Base-by-base conservation (phyloP, 2,888 invertebrate species). In the Synanthedon vespiformis region DNA sequence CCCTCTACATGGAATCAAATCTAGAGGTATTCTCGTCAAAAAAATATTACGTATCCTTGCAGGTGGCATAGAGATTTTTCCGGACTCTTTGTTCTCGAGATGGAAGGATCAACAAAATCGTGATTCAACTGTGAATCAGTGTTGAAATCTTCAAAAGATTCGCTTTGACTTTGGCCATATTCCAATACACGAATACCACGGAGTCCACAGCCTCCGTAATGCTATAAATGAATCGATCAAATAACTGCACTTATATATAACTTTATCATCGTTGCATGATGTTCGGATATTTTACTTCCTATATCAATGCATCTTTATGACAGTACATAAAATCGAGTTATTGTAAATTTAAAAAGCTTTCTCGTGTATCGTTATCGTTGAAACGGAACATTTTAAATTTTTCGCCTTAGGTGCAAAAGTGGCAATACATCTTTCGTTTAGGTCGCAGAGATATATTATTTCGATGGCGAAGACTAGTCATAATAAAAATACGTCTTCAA, bases 121-220 rank as follows among this genome's bases (percentile, higher is more conserved):
- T 44, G 44, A 44, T 44, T 44, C 44, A 48, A 48, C 12, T 54
- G 54, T 61, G 58, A 66, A 64, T 65, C 62, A 62, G 58, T 53
- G 51, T 56, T 55, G 63, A 65, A 67, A 66, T 63, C 65, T 62
- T 61, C 58, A 58, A 60, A 62, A 18, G 48, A 48, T 48, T 48
- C 48, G 12, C 16, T 63, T 58, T 53, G 54, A 57, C 57, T 52
- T 59, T 68, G 68, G 70, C 64, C 52, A 22, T 51, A 51, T 16
- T 61, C 67, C 69, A 70, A 64, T 55, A 54, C 58, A 53, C 56
- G 55, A 55, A 53, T 57, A 34, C 13, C n/a, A 1, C 44, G 44
- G n/a, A 12, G n/a, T n/a, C 13, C 14, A 44, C 14, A 44, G n/a
- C 44, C 44, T 44, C 14, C 12, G 14, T 44, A 44, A 10, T 34